These are phyloP conservation scores for Pectinophora gossypiella DNA, from an alignment of 1,140 invertebrate species.

Conservation along the genomic window DNA sequence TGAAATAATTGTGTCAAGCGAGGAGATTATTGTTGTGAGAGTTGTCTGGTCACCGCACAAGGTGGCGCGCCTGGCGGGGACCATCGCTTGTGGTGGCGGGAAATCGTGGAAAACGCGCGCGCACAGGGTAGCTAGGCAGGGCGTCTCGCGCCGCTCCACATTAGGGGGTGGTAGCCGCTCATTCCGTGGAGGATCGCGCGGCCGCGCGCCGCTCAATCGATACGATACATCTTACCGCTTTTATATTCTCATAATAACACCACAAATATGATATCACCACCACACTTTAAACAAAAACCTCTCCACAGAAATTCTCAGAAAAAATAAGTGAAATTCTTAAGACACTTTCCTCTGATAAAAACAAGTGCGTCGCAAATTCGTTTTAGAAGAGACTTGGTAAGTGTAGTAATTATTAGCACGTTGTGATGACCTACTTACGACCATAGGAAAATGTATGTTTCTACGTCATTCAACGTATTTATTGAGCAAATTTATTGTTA, in stretches of 20 bases:
- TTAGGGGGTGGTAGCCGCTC: slow-evolving; percentile 44
- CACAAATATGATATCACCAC: neutral
- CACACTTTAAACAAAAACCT: neutral
- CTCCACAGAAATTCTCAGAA: neutral
- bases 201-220: slow-evolving; percentile 65
- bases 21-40: no score
- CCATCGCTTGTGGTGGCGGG: slow-evolving; percentile 58
- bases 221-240: slow-evolving; percentile 33
- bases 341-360: neutral
- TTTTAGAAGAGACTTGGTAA: slow-evolving; percentile 49
- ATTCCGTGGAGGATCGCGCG: slow-evolving; percentile 53
- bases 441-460: no score
- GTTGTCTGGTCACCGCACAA: no score
- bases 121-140: neutral
- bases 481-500: no score
- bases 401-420: slow-evolving; percentile 63
- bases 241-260: neutral
- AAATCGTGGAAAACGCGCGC: slow-evolving; percentile 68
- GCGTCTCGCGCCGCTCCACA: neutral
- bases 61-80: no score
- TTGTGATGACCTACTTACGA: slow-evolving; percentile 64
- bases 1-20: no score
- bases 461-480: no score
- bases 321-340: neutral
- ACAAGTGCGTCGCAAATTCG: slow-evolving; percentile 52